Evolutionary conservation across 2,797 vertebrate genomes (phyloP), one percentile per base, ranked within the genome.

Genomic region (Sciaenops ocellatus): DNA sequence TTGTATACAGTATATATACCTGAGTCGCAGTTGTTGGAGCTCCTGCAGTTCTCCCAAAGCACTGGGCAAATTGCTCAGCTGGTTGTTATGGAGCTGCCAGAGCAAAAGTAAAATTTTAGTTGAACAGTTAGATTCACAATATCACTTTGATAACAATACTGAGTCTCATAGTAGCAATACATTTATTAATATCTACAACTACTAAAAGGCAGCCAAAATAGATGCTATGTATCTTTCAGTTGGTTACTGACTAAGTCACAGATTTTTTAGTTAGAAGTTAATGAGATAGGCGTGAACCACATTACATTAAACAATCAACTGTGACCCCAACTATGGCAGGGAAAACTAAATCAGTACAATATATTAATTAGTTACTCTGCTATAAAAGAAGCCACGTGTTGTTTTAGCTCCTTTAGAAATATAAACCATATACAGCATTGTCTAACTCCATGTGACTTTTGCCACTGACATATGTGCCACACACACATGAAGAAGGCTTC

Each of bases 1-100:
- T 38, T 62, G 63, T 52, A 41, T 42, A 17, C 47, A 38, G 10
- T 47, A 28, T 60, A 12, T 6, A 2, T 83, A 89, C 98, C 98
- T 98, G 84, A 98, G 90, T 85, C 96, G 95, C 48, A 99, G 95
- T 75, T 96, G 97, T 91, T 98, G 97, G 41, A 99, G 96, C 80
- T 98, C 96, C 77, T 96, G 94, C 59, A 99, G 90, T 26, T 96
- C 95, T 86, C 96, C 96, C 67, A 99, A 83, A 80, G 96, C 94
- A 71, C 90, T 77, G 30, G 98, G 97, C 79, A 99, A 94, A 9
- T 92, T 94, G 64, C 83, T 94, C 69, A 99, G 90, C 20, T 96
- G 95, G 93, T 99, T 99, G 90, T 99, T 97, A 89, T 99, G 98
- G 41, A 99, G 94, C 98, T 99, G 89, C 54, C 20, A 17, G 41